These are phyloP conservation scores for Leptopterna dolabrata DNA, from an alignment of 2,888 invertebrate genomes.

Conservation along the genomic window DNA sequence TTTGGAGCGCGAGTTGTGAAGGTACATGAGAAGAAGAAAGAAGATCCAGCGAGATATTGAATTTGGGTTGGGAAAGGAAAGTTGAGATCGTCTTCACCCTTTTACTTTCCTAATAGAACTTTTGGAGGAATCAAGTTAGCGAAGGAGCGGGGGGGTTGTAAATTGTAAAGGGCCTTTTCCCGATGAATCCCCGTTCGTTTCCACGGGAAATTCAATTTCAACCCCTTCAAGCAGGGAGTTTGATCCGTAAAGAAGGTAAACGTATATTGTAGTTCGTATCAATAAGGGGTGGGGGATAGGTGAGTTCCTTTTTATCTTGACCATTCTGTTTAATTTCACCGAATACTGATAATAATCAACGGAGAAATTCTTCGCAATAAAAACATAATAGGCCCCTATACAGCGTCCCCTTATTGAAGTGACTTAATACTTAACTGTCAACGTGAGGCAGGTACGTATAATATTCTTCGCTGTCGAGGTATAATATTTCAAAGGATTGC, in stretches of 20 bases:
- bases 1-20: not conserved
- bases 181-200: slow-evolving; percentile 21
- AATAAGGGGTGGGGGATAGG: no score
- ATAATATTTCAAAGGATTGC: no score
- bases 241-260: not conserved
- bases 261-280: not conserved
- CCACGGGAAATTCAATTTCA: slow-evolving; percentile 5
- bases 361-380: no score
- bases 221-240: not conserved
- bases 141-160: not conserved
- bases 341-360: no score
- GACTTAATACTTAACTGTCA: no score
- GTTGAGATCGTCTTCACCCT: slow-evolving; percentile 3
- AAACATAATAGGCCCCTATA: no score
- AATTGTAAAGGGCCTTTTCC: not conserved
- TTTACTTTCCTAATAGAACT: slow-evolving; percentile 32
- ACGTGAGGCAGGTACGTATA: no score
- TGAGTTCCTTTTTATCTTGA: no score
- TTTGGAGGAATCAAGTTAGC: slow-evolving; percentile 19
- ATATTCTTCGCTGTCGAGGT: no score
- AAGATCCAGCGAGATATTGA: slow-evolving; percentile 11
- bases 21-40: not conserved
- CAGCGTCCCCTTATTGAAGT: no score
- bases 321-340: no score
- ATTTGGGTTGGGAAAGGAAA: not conserved